Percentiles rank a stretch among this genome's conserved stretches.
phyloP scores from a whole-genome alignment of 2,888 invertebrate genomes.

The Pachliopta kotzebuea region DNA sequence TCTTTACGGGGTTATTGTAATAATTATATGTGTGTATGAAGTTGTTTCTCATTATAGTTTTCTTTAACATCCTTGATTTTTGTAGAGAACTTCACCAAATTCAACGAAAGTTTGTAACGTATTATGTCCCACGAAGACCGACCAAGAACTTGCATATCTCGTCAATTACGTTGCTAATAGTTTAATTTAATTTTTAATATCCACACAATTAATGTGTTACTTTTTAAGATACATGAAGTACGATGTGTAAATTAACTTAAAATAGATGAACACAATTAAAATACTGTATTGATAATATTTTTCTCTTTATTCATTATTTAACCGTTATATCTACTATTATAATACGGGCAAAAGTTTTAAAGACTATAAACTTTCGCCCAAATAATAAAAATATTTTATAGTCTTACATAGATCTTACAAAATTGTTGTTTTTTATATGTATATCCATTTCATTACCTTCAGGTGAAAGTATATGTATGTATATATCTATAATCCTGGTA shows the following conservation, averaged over 20 bases:
- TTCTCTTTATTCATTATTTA: no score
- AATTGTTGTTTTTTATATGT: no score
- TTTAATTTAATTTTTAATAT: neutral
- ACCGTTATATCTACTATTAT: no score
- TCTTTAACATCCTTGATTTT: neutral
- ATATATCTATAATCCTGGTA: no score
- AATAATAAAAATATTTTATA: no score
- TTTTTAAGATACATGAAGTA: neutral
- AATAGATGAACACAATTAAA: neutral
- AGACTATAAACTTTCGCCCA: no score
- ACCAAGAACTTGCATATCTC: constrained; percentile 8
- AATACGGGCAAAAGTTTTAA: no score
- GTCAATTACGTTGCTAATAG: constrained; percentile 9
- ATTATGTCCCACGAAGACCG: constrained; percentile 20
- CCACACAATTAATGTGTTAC: neutral
- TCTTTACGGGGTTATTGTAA: neutral
- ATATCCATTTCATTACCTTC: no score
- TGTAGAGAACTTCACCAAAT: constrained; percentile 10
- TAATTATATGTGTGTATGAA: neutral
- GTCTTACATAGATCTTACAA: no score
- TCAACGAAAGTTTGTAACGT: constrained; percentile 25
- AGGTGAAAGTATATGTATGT: no score
- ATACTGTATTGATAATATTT: neutral
- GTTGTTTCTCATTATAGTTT: no score
- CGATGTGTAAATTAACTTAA: neutral